Evolutionary conservation across 30 jellyfish, hydroid and myxozoan species (phyloP), one percentile per base, ranked within the genome.

Genomic region (Aurelia coerulea): DNA sequence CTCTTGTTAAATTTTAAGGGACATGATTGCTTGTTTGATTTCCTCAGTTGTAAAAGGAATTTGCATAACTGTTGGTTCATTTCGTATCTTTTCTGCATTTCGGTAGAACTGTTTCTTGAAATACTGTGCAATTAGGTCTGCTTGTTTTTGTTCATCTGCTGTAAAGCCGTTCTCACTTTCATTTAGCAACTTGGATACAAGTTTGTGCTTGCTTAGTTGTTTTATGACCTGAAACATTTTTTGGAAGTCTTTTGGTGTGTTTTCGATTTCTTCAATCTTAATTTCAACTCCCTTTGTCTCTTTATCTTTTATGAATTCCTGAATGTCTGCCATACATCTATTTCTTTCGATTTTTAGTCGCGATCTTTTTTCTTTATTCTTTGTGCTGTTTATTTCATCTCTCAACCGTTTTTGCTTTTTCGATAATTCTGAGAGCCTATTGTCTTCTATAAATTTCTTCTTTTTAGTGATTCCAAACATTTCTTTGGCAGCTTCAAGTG

Each of bases 1-100:
- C 69, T 73, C 70, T 73, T 73, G 33, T 29, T 29, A 23, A 39
- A 39, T 73, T 73, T 73, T 73, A 49, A 73, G 13, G 13, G 35
- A 11, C 70, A 1, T 73, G 41, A 52, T 29, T 73, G 84, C 49
- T 73, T 35, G 35, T 15, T 39, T 12, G 68, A 73, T 73, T 73
- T 73, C 85, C 32, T 53, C 85, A 0, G 74, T 33, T 54, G 85
- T 75, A 19, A 75, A 75, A 18, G 85, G 85, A 51, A 17, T 54
- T 75, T 59, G 74, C 74, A 75, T 75, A 7, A 1, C 58, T 75
- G 85, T 23, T 75, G 85, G 85, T 73, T 73, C 84, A 75, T 51
- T 52, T 75, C 23, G 74, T 51, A 17, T 50, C 62, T 54, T 33
- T 17, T 54, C 62, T 75, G 56, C 85, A 51, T 75, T 75, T 75